phyloP scores from a whole-genome alignment of 2,797 vertebrate genomes.

The Pygocentrus nattereri region DNA sequence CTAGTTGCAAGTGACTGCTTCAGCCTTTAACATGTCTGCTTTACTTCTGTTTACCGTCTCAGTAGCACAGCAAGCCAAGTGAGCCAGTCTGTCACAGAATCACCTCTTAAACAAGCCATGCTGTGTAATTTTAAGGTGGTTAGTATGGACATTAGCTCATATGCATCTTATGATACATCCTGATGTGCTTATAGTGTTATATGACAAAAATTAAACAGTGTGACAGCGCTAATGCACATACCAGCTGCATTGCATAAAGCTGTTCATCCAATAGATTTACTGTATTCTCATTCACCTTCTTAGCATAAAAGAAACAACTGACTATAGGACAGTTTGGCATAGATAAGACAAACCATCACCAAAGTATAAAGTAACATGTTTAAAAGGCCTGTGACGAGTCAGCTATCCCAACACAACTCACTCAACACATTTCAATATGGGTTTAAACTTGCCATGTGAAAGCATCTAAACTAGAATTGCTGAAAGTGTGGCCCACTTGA shows the following conservation, averaged over 20 bases:
- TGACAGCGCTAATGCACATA: not conserved
- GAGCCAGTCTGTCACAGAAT: not conserved
- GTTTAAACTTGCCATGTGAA: no score
- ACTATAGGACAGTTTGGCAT: not conserved
- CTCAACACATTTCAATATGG: no score
- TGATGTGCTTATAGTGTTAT: not conserved
- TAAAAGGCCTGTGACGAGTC: not conserved
- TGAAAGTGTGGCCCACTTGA: no score
- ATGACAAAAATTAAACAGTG: not conserved
- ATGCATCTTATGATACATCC: slow-evolving; percentile 1
- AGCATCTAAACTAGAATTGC: no score
- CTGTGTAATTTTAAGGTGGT: not conserved
- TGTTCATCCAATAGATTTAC: not conserved
- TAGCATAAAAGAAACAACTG: not conserved
- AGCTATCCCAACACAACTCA: no score
- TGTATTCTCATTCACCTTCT: not conserved
- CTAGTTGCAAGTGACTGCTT: not conserved
- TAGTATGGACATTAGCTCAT: not conserved
- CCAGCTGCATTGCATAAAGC: not conserved
- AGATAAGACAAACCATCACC: not conserved
- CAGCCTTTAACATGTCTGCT: not conserved
- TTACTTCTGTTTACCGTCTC: not conserved
- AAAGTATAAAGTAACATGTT: slow-evolving; percentile 19
- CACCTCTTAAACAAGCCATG: not conserved
- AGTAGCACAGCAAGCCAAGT: not conserved